A percentile compares a stretch with the other conserved stretches of the same genome.
These are phyloP conservation scores for Bombus waltoni DNA, from an alignment of 1,140 invertebrate species.

Conservation along the genomic window DNA sequence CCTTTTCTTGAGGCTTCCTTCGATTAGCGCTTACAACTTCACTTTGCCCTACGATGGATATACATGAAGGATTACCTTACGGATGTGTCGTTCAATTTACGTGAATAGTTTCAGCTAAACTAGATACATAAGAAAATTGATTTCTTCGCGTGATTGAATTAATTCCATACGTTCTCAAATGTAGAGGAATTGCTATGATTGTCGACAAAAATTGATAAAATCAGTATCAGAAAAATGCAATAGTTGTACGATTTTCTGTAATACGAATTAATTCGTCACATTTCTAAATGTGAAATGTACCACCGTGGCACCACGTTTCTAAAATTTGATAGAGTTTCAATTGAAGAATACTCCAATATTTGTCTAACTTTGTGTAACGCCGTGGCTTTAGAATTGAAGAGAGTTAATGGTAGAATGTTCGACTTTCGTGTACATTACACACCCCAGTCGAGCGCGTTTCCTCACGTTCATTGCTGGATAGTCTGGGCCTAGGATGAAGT, in stretches of 20 bases:
- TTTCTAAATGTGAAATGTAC: not conserved
- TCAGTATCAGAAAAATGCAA: not conserved
- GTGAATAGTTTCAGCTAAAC: conserved; percentile 1
- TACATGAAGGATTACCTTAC: too few species aligned
- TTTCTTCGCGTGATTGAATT: not conserved
- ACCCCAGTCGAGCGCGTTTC: conserved; percentile 22
- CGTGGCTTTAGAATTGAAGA: not conserved
- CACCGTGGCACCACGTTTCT: not conserved
- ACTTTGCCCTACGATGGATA: not conserved
- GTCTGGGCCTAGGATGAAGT: conserved; percentile 42
- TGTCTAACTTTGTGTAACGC: not conserved
- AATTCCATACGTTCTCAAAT: not conserved
- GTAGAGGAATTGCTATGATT: not conserved
- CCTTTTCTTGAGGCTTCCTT: not conserved
- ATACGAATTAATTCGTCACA: not conserved
- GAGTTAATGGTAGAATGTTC: not conserved
- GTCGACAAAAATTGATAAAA: not conserved
- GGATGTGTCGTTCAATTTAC: not conserved
- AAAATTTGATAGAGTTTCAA: not conserved
- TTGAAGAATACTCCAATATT: not conserved
- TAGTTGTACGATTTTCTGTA: not conserved
- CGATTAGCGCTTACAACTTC: not conserved
- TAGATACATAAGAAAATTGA: not conserved
- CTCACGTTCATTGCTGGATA: conserved; percentile 37
- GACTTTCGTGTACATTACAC: conserved; percentile 14